Conservation (phyloP, 2,113 vertebrate species). For the Pleuronectes platessa region DNA sequence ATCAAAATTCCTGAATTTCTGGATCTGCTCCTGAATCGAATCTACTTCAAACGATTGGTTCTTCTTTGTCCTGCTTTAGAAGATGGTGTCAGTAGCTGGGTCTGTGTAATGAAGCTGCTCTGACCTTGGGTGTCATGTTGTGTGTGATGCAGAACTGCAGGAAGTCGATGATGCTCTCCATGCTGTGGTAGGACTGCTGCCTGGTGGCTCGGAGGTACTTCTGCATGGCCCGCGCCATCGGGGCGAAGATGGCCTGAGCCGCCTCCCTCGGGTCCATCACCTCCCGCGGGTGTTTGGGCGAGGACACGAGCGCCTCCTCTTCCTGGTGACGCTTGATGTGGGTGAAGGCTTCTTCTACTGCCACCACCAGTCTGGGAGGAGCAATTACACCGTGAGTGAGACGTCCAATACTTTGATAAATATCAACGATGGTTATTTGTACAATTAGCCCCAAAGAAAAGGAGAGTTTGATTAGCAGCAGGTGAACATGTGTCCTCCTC, state of each 20-base stretch:
- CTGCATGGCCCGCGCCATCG: conserved; percentile 97
- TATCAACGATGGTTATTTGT: too few relatives aligned
- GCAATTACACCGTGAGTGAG: background rate
- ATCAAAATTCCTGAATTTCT: too few relatives aligned
- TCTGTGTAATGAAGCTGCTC: background rate
- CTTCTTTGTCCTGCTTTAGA: too few relatives aligned
- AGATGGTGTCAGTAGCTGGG: too few relatives aligned
- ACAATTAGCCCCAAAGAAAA: too few relatives aligned
- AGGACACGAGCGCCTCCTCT: conserved; percentile 73
- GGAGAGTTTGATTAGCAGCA: background rate
- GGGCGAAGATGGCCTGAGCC: conserved; percentile 94
- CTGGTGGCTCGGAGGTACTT: conserved; percentile 94
- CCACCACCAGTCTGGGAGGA: conserved; percentile 88
- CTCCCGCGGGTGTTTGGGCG: conserved; percentile 89
- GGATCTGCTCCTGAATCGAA: too few relatives aligned
- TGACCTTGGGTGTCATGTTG: conserved; percentile 94
- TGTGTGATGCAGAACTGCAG: conserved; percentile 96
- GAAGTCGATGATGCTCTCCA: conserved; percentile 96
- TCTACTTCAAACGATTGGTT: too few relatives aligned
- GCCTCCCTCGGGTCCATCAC: conserved; percentile 95
- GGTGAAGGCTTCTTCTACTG: conserved; percentile 95
- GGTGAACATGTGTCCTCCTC: too few relatives aligned
- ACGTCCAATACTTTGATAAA: too few relatives aligned
- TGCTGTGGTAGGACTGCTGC: conserved; percentile 95
- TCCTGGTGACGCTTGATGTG: conserved; percentile 93